Percentiles rank a stretch among this genome's conserved stretches.
Evolutionary conservation across 2,113 vertebrate species (phyloP).

Genomic region (Catharus fuscescens): DNA sequence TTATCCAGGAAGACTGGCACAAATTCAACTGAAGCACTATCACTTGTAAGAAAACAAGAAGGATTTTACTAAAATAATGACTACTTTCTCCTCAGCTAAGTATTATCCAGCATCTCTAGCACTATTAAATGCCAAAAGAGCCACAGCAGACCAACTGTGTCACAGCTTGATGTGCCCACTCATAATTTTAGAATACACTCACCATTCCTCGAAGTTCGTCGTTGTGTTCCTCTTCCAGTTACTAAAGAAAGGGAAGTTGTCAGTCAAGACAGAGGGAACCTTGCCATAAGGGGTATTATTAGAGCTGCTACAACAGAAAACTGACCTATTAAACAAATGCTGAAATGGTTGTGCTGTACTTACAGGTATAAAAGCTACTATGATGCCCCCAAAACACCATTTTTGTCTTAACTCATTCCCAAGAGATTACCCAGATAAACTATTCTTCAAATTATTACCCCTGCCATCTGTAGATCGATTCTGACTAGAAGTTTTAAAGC

Average conservation of each 20-base stretch:
- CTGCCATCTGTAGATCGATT: neutral
- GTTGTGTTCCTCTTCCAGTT: neutral
- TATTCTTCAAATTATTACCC: neutral
- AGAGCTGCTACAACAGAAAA: neutral
- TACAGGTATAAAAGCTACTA: neutral
- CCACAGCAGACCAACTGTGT: accelerated
- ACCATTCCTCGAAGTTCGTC: constrained; percentile 6
- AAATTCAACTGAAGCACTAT: neutral
- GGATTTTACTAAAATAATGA: neutral
- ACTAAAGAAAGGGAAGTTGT: constrained; percentile 21
- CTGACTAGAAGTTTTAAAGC: neutral
- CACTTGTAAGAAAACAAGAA: neutral
- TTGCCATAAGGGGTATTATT: neutral
- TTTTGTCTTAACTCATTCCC: neutral
- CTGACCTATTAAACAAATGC: neutral
- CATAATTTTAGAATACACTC: neutral
- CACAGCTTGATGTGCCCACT: neutral
- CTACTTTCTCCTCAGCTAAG: neutral
- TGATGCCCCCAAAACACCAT: accelerated
- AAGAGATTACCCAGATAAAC: neutral
- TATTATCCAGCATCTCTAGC: neutral
- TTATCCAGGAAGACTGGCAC: neutral
- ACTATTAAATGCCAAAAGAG: neutral
- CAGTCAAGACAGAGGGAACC: neutral
- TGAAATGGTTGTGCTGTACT: neutral